A percentile compares a stretch with the other conserved stretches of the same genome.
Conservation (phyloP, 2,113 vertebrate species). For the Scalopus aquaticus region DNA sequence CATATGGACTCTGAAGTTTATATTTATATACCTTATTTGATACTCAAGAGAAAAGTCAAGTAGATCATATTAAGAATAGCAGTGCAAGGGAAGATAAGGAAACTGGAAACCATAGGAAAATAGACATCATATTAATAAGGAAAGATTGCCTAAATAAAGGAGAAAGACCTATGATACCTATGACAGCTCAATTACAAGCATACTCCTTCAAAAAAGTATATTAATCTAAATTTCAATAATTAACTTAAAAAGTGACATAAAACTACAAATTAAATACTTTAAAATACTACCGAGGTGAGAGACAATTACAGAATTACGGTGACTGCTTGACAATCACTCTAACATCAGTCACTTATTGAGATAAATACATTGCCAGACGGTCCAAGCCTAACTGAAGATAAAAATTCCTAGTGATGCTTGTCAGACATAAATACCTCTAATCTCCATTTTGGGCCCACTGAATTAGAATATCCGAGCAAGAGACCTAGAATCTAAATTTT, state of each 20-base stretch:
- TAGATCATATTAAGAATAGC: background rate
- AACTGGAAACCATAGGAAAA: background rate
- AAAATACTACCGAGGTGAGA: background rate
- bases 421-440: background rate
- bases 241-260: background rate
- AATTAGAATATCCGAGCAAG: background rate
- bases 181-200: background rate
- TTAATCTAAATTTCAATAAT: background rate
- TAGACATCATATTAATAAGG: background rate
- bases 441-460: background rate
- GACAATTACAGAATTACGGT: background rate
- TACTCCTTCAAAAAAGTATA: background rate
- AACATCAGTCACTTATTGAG: background rate
- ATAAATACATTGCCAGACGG: background rate
- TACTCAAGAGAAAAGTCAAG: background rate
- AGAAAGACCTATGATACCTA: background rate
- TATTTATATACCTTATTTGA: slow-evolving; percentile 31
- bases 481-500: background rate
- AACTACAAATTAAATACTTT: background rate
- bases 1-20: background rate
- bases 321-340: background rate
- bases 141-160: background rate
- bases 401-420: background rate
- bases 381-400: background rate
- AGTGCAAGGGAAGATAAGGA: background rate